phyloP scores from a whole-genome alignment of 2,797 vertebrate species.

The Epinephelus awoara region DNA sequence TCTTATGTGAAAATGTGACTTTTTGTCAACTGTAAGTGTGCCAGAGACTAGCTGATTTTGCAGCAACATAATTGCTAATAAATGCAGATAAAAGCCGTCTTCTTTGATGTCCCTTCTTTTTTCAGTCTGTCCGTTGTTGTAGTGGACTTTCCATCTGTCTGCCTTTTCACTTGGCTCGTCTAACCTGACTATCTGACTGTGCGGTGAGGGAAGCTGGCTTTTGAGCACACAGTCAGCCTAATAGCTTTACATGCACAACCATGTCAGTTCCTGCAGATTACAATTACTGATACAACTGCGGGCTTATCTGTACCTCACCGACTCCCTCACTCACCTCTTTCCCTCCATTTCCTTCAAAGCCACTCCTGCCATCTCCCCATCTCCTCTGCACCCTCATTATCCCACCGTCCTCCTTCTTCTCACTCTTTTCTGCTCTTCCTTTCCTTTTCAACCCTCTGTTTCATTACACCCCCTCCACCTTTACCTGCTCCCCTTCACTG shows the following conservation, averaged over 20 bases:
- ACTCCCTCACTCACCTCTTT: conserved; percentile 54
- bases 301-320: conserved; percentile 74
- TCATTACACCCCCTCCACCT: not conserved
- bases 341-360: conserved; percentile 47
- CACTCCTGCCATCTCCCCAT: conserved; percentile 45
- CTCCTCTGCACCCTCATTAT: conserved; percentile 31
- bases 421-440: conserved; percentile 12
- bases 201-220: conserved; percentile 43
- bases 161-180: conserved; percentile 25
- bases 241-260: conserved; percentile 86
- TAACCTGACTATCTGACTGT: conserved; percentile 31
- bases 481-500: not conserved
- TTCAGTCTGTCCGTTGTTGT: not conserved
- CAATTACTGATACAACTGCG: conserved; percentile 84
- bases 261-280: conserved; percentile 83
- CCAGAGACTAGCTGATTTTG: not conserved
- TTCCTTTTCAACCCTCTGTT: conserved; percentile 7
- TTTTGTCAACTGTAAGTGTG: not conserved
- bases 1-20: not conserved
- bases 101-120: conserved; percentile 7
- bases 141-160: not conserved
- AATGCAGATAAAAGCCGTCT: not conserved
- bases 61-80: not conserved
- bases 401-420: conserved; percentile 2
- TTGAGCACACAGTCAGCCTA: conserved; percentile 62